Evolutionary conservation across 2,888 invertebrate species (phyloP).

Genomic region (Listrodromus nycthemerus): DNA sequence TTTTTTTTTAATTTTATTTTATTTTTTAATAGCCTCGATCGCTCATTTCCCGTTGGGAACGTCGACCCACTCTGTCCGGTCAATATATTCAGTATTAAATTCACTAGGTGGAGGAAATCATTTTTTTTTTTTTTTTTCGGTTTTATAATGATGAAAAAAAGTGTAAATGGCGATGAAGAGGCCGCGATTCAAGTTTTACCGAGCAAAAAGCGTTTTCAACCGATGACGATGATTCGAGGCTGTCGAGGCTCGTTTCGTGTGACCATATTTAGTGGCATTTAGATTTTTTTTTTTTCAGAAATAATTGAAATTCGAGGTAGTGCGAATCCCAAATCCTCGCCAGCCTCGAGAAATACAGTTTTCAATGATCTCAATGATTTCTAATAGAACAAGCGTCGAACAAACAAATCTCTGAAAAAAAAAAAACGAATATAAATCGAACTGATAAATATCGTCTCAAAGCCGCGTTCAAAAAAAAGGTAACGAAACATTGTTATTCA

Average conservation of each 20-base stretch:
- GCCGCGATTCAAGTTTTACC: slow-evolving; percentile 36
- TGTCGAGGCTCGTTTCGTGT: slow-evolving; percentile 25
- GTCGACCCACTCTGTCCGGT: slow-evolving; percentile 1
- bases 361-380: slow-evolving; percentile 29
- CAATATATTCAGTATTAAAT: background rate
- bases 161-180: slow-evolving; percentile 15
- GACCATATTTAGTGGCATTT: background rate
- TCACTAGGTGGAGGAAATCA: slow-evolving; percentile 5
- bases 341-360: slow-evolving; percentile 17
- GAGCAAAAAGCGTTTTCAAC: slow-evolving; percentile 56
- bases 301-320: background rate
- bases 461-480: slow-evolving; percentile 48
- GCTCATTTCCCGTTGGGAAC: slow-evolving; percentile 5
- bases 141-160: slow-evolving; percentile 14
- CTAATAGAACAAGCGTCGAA: slow-evolving; percentile 58
- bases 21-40: background rate
- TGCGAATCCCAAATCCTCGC: slow-evolving; percentile 20
- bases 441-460: slow-evolving; percentile 26
- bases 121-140: background rate
- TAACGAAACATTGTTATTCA: background rate
- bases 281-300: background rate
- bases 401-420: slow-evolving; percentile 9
- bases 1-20: slow-evolving; percentile 15
- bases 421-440: slow-evolving; percentile 3
- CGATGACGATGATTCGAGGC: slow-evolving; percentile 52